These are phyloP conservation scores for Amphiprion clarkii DNA, from an alignment of 2,797 vertebrate species.

Conservation along the genomic window DNA sequence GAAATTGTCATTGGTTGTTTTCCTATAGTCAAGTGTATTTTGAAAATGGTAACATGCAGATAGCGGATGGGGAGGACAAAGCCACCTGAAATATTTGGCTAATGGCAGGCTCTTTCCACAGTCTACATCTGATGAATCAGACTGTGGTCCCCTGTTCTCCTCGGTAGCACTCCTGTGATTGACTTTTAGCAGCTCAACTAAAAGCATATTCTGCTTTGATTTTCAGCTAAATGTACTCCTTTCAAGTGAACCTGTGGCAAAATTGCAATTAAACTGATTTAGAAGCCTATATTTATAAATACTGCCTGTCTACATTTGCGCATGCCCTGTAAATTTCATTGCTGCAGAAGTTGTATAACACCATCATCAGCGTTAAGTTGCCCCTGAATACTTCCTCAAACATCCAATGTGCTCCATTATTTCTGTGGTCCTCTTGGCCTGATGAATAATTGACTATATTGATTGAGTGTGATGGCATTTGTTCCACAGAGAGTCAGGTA, in stretches of 20 bases:
- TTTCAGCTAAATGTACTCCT: too few species aligned
- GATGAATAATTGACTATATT: slow-evolving; percentile 73
- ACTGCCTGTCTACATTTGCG: not conserved
- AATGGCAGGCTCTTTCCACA: too few species aligned
- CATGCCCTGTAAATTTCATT: not conserved
- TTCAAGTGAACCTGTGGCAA: not conserved
- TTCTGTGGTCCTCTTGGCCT: slow-evolving; percentile 23
- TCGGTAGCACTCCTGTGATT: too few species aligned
- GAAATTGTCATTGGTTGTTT: too few species aligned
- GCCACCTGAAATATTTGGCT: too few species aligned
- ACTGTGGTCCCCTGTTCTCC: too few species aligned
- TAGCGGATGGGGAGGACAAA: too few species aligned
- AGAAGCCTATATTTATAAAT: not conserved
- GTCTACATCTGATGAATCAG: too few species aligned
- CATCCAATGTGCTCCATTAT: slow-evolving; percentile 24
- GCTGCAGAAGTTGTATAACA: not conserved
- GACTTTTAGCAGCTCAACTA: too few species aligned
- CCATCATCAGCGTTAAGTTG: slow-evolving; percentile 20
- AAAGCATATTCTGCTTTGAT: too few species aligned
- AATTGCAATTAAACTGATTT: not conserved
- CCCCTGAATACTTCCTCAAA: not conserved
- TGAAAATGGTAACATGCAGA: too few species aligned
- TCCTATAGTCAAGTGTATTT: too few species aligned
- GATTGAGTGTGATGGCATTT: slow-evolving; percentile 57
- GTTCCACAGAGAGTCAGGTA: slow-evolving; percentile 38